Base-by-base conservation (phyloP, 2,888 invertebrate genomes). In the Lasius platythorax region DNA sequence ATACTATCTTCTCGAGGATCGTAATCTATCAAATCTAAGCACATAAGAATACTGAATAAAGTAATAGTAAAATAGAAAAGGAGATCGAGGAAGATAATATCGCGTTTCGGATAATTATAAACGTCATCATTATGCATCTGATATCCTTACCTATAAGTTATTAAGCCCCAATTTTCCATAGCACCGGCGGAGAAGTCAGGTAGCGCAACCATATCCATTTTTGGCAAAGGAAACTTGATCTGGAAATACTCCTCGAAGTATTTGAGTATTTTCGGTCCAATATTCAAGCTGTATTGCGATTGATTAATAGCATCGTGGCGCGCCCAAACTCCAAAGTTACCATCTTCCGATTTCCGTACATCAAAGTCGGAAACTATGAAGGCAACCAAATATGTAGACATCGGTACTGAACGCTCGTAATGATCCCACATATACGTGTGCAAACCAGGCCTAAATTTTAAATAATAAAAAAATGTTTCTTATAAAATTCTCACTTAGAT, bases 311-410 rank as follows among this genome's bases (percentile, higher is more conserved):
- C 98, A 89, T 97, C 97, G 12, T 96, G 95, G n/a, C 97, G 95
- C 0, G 98, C 96, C 97, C 97, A 98, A 0, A 98, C 97, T 0
- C 96, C 96, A 91, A 97, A 97, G 90, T 96, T 96, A n/a, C 81
- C 84, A 2, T 85, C 67, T 23, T 91, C 86, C 2, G 88, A 89
- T 63, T 81, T 81, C 33, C 90, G 30, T 43, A 82, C 96, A 0
- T 96, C 95, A 92, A 98, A 98, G 92, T 97, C 97, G 75, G 97
- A 97, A 0, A 98, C 96, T 53, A 98, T 96, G 93, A 97, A 98
- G 0, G 99, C 99, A 0, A 99, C 97, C 72, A 99, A 95, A 94
- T 99, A 99, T 0, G 99, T 99, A 1, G 98, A 98, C 99, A 99
- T 99, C 23, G 90, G 89, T 0, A 98, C 95, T 0, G 98, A 97